Evolutionary conservation across 1,140 invertebrate genomes (phyloP).

Genomic region (Leptinotarsa texana): DNA sequence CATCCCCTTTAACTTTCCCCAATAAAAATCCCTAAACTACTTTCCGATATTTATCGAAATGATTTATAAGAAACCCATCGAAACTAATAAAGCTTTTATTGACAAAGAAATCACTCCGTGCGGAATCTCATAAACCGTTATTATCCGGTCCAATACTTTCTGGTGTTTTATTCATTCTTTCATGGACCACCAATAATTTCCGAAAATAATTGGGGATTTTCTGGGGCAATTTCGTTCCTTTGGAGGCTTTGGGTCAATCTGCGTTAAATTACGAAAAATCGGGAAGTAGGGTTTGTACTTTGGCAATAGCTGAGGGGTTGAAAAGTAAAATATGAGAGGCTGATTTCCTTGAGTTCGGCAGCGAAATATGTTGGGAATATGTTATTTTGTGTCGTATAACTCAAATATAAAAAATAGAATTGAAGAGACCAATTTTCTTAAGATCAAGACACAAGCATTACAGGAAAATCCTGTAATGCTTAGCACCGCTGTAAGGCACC

Average conservation of each 20-base stretch:
- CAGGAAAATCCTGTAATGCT: too few relatives aligned
- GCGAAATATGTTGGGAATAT: too few relatives aligned
- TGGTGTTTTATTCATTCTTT: neutral
- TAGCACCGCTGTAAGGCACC: too few relatives aligned
- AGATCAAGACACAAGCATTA: too few relatives aligned
- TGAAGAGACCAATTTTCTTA: too few relatives aligned
- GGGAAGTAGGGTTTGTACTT: neutral
- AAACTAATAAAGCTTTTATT: slow-evolving; percentile 7
- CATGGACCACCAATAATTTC: neutral
- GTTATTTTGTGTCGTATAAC: too few relatives aligned
- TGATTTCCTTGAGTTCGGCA: too few relatives aligned
- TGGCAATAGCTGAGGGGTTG: neutral
- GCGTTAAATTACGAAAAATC: neutral
- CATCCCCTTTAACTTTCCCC: neutral
- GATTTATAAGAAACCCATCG: neutral
- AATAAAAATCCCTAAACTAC: neutral
- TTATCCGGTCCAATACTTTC: slow-evolving; percentile 5
- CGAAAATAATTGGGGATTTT: slow-evolving; percentile 6
- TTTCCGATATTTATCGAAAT: neutral
- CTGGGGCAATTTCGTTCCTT: neutral
- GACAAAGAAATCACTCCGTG: slow-evolving; percentile 2
- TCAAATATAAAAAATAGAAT: too few relatives aligned
- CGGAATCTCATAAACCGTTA: slow-evolving; percentile 1
- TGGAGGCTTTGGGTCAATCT: neutral
- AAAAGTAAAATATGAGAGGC: too few relatives aligned